These are phyloP conservation scores for Dipodomys spectabilis DNA, from an alignment of 2,113 vertebrate genomes.

Conservation along the genomic window DNA sequence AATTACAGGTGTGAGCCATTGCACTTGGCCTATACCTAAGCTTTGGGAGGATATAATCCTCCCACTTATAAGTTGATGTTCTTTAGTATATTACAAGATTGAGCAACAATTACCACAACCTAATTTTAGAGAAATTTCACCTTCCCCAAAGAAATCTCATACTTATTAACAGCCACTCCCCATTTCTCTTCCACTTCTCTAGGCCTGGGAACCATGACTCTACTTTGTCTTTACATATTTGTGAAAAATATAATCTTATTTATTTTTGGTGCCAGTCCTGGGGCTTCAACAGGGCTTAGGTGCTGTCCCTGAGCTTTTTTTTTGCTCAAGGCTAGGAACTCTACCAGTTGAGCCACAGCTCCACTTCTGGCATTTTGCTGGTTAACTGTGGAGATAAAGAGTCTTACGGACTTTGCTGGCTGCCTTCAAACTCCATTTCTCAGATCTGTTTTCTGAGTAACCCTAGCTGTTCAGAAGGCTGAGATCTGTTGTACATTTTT, in stretches of 20 bases:
- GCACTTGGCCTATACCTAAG: neutral
- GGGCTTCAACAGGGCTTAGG: too few relatives aligned
- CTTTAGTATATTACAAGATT: neutral
- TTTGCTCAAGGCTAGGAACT: too few relatives aligned
- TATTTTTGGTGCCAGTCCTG: too few relatives aligned
- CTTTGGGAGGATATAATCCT: slow-evolving; percentile 32
- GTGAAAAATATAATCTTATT: neutral
- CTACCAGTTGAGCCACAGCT: too few relatives aligned
- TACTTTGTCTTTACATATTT: slow-evolving; percentile 15
- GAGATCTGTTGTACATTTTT: neutral
- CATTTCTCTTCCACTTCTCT: neutral
- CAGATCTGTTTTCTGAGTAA: too few relatives aligned
- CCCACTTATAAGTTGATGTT: neutral
- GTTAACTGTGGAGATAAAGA: too few relatives aligned
- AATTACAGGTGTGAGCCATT: too few relatives aligned
- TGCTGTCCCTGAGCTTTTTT: too few relatives aligned
- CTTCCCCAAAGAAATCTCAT: neutral
- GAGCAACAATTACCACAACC: neutral
- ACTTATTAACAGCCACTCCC: neutral
- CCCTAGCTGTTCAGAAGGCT: too few relatives aligned
- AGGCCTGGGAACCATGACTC: neutral
- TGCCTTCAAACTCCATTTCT: too few relatives aligned
- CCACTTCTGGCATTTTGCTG: too few relatives aligned
- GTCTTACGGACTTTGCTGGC: too few relatives aligned
- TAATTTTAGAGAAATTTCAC: slow-evolving; percentile 41